Evolutionary conservation across 2,113 vertebrate genomes (phyloP), one percentile per base, ranked within the genome.

Genomic region (Chloebia gouldiae): DNA sequence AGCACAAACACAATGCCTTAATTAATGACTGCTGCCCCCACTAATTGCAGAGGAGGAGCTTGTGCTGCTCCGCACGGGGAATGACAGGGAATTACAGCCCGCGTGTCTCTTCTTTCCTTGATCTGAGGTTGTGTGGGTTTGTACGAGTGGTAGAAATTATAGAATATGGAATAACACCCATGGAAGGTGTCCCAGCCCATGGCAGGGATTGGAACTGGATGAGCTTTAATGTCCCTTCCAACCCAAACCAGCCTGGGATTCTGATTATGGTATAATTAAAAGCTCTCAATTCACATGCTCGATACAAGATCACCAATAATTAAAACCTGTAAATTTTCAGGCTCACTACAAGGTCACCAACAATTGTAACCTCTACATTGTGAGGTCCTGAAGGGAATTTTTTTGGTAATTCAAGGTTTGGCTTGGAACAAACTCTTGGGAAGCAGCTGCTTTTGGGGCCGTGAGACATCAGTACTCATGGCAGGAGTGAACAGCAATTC

Each of bases 61-160:
- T 27, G 64, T 1, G 63, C 73, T 40, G 47, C 47, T 60, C 25
- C 11, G 3, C 22, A 50, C 25, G 3, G 4, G 39, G 53, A 83
- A 60, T 77, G 45, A 39, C 27, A 37, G 1, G 71, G 71, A 66
- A 47, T 68, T 71, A 44, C 7, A 7, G 51, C 17, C 17, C 1
- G 3, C 2, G 19, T 8, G 28, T 25, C 22, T 54, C 30, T 2
- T 53, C 28, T 45, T 21, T 3, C 25, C 40, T 61, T 12, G 15
- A 49, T 25, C 15, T 20, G 40, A 33, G 39, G 53, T 28, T 20
- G 20, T 23, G 39, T 44, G 68, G 13, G 45, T 79, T 82, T 54
- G 27, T 33, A 7, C 0, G 8, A 75, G 37, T 0, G 2, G 31
- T 15, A 49, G 65, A n/a, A 85, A 71, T 53, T 22, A 27, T 0